Percentiles rank a stretch among this genome's conserved stretches.
phyloP scores from a whole-genome alignment of 2,888 invertebrate genomes.

The Nebria salina region DNA sequence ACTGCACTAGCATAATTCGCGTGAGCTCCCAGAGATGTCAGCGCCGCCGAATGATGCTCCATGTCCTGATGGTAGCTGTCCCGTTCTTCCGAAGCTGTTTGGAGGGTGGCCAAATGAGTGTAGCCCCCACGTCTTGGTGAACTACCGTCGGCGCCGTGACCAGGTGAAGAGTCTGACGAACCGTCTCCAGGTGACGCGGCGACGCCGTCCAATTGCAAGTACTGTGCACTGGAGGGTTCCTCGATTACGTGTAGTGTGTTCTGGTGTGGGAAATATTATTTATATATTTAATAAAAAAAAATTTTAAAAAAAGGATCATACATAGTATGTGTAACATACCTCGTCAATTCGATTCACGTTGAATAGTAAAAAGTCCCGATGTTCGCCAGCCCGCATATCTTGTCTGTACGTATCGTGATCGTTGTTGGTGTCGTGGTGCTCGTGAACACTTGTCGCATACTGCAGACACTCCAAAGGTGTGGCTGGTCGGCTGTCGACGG shows the following conservation, averaged over 20 bases:
- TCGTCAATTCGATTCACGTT: constrained; percentile 40
- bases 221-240: constrained; percentile 27
- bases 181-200: constrained; percentile 32
- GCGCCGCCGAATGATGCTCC: constrained; percentile 34
- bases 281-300: too few species aligned
- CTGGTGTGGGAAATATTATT: not conserved
- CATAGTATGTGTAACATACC: constrained; percentile 11
- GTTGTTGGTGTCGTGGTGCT: constrained; percentile 10
- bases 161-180: constrained; percentile 19
- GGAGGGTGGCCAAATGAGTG: constrained; percentile 29
- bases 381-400: constrained; percentile 36
- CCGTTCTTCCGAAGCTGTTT: constrained; percentile 32
- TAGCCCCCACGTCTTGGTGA: constrained; percentile 25
- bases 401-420: constrained; percentile 39
- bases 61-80: constrained; percentile 33
- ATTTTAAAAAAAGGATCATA: too few species aligned
- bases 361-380: constrained; percentile 32
- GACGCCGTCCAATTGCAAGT: constrained; percentile 36
- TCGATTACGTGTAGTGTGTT: constrained; percentile 25
- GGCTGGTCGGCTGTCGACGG: constrained; percentile 19
- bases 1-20: constrained; percentile 21
- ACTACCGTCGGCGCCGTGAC: constrained; percentile 16
- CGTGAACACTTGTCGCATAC: constrained; percentile 25
- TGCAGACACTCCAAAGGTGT: constrained; percentile 39
- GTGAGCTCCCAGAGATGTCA: constrained; percentile 29